Base-by-base conservation (phyloP, 2,888 invertebrate species). In the Ophraella communa region DNA sequence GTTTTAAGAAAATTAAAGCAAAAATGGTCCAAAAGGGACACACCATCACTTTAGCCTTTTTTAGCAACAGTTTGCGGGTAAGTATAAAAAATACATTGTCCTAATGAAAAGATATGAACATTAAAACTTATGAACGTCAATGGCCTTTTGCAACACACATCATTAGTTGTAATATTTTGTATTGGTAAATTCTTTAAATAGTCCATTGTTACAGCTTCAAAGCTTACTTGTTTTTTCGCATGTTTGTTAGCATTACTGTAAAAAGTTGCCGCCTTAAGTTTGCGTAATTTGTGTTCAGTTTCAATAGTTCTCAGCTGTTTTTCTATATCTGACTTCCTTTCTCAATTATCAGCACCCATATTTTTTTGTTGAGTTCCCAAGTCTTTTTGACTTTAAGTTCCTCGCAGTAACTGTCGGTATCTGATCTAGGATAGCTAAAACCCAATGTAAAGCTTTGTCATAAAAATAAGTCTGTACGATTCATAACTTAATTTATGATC, bases 121-220 rank as follows among this genome's bases (percentile, higher is more conserved):
- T 24, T 24, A 24, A 24, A 24, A 24, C 24, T 51, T 51, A 42
- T 59, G 33, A 24, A 59, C 51, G 11, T 59, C 24, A n/a, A 39
- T 59, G 14, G 59, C n/a, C n/a, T n/a, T n/a, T 51, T 8, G 59
- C 20, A 42, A 59, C 24, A 21, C n/a, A n/a, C n/a, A n/a, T n/a
- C n/a, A n/a, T n/a, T n/a, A n/a, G n/a, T n/a, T n/a, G n/a, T n/a
- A n/a, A n/a, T n/a, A n/a, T 51, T 59, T 10, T 51, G 63, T 30
- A 20, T 27, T 58, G 42, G 58, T 39, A 63, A 27, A 47, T 55
- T 39, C 18, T 61, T 61, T 24, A 23, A 54, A 61, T 54, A 54
- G 55, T 61, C 33, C 61, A 54, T 61, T 24, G 61, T 61, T 61
- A 62, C 47, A 14, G 56, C 62, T 56, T 57, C 62, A 49, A 55